Conservation (phyloP, 2,113 vertebrate genomes). For the Nettapus auritus region DNA sequence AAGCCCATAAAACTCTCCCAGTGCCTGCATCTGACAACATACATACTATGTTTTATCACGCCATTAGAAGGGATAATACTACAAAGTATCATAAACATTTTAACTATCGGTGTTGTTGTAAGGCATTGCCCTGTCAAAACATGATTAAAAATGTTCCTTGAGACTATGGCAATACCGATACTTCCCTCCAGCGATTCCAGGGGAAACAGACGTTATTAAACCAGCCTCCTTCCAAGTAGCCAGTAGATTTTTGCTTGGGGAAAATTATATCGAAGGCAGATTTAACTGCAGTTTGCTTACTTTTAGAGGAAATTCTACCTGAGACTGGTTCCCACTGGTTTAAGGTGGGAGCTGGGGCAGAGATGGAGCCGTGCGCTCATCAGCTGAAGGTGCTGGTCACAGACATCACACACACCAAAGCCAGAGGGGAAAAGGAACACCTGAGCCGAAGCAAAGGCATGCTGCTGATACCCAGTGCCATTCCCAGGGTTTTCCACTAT, state of each 20-base stretch:
- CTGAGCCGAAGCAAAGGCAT: background rate
- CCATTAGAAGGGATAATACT: background rate
- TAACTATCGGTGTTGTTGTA: background rate
- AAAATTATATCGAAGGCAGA: background rate
- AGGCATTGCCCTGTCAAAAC: conserved; percentile 43
- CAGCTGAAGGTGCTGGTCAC: background rate
- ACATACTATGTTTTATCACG: background rate
- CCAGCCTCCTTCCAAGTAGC: background rate
- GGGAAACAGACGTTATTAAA: conserved; percentile 63
- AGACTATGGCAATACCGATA: conserved; percentile 47
- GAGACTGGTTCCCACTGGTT: background rate
- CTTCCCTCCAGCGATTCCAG: conserved; percentile 12
- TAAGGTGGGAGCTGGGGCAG: background rate
- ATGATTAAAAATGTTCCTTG: conserved; percentile 11
- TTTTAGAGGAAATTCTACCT: background rate
- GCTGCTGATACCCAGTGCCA: background rate
- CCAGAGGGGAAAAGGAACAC: background rate
- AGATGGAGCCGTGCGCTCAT: background rate
- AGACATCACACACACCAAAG: background rate
- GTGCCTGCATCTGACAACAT: background rate
- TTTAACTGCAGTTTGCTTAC: conserved; percentile 5
- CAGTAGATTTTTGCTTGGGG: conserved; percentile 24
- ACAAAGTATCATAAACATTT: conserved; percentile 17
- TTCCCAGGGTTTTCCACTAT: background rate
- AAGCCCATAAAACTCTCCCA: background rate